These are phyloP conservation scores for Folsomia manolachei DNA, from an alignment of 2,888 invertebrate genomes.

Conservation along the genomic window DNA sequence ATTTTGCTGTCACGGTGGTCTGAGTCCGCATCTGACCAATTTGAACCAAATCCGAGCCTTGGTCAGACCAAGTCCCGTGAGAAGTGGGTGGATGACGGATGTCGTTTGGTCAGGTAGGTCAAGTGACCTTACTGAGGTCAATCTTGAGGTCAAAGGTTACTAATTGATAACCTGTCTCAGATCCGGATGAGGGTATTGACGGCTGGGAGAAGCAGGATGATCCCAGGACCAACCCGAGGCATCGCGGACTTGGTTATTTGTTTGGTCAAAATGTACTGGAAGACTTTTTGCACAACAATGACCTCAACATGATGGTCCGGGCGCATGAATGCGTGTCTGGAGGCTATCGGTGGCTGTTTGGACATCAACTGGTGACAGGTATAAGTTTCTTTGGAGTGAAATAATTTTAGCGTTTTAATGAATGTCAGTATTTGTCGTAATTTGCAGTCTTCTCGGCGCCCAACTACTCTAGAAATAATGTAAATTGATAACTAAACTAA, in stretches of 20 bases:
- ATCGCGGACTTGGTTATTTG: slow-evolving; percentile 32
- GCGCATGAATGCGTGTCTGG: slow-evolving; percentile 28
- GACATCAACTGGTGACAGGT: slow-evolving; percentile 15
- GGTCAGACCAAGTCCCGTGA: slow-evolving; percentile 12
- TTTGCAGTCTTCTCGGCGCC: slow-evolving; percentile 30
- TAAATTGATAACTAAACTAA: no score
- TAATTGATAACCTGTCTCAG: slow-evolving; percentile 2
- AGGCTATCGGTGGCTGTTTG: slow-evolving; percentile 24
- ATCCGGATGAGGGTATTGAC: slow-evolving; percentile 25
- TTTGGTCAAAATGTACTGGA: slow-evolving; percentile 23
- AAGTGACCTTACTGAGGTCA: no score
- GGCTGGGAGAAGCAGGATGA: slow-evolving; percentile 30
- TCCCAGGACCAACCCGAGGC: slow-evolving; percentile 24
- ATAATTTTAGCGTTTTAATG: no score
- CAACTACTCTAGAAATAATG: slow-evolving; percentile 18
- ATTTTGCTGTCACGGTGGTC: slow-evolving; percentile 40
- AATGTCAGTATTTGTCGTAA: no score
- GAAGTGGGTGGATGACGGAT: slow-evolving; percentile 16
- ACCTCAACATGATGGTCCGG: slow-evolving; percentile 19
- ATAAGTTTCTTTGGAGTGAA: no score
- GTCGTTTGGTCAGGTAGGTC: slow-evolving; percentile 28
- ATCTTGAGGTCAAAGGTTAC: not conserved
- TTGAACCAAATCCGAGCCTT: slow-evolving; percentile 18
- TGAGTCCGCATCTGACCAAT: slow-evolving; percentile 18
- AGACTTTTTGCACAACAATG: slow-evolving; percentile 24